A percentile compares a stretch with the other conserved stretches of the same genome.
phyloP scores from a whole-genome alignment of 2,888 invertebrate species.

The Ichneumon xanthorius region DNA sequence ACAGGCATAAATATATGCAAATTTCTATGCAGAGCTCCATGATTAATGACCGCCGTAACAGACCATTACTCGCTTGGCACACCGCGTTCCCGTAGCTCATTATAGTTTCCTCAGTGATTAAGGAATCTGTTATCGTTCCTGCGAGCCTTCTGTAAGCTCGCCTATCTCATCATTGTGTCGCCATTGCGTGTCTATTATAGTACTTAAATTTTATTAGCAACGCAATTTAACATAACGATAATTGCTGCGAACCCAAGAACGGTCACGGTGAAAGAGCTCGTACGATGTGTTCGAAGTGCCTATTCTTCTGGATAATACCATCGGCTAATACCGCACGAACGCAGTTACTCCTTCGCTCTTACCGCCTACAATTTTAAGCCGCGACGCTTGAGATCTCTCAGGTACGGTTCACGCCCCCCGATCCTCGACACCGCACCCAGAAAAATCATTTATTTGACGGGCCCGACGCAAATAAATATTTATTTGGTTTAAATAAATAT shows the following conservation, averaged over 20 bases:
- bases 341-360: not conserved
- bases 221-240: conserved; percentile 14
- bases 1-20: not conserved
- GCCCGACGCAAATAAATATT: too few species aligned
- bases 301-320: conserved; percentile 24
- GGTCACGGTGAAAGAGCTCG: conserved; percentile 41
- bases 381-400: not conserved
- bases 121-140: not conserved
- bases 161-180: not conserved
- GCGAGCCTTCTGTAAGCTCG: not conserved
- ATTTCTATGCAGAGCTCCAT: not conserved
- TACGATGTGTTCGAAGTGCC: conserved; percentile 11
- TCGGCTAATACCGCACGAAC: conserved; percentile 10
- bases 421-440: not conserved
- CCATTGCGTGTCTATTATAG: not conserved
- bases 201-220: conserved; percentile 32
- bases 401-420: not conserved
- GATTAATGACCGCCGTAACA: not conserved
- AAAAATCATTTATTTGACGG: too few species aligned
- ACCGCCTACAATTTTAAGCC: conserved; percentile 13
- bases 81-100: not conserved
- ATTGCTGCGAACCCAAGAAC: not conserved
- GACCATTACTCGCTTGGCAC: not conserved
- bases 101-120: not conserved
- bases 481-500: too few species aligned